phyloP scores from a whole-genome alignment of 2,888 invertebrate species.

The Liodrosophila aerea region DNA sequence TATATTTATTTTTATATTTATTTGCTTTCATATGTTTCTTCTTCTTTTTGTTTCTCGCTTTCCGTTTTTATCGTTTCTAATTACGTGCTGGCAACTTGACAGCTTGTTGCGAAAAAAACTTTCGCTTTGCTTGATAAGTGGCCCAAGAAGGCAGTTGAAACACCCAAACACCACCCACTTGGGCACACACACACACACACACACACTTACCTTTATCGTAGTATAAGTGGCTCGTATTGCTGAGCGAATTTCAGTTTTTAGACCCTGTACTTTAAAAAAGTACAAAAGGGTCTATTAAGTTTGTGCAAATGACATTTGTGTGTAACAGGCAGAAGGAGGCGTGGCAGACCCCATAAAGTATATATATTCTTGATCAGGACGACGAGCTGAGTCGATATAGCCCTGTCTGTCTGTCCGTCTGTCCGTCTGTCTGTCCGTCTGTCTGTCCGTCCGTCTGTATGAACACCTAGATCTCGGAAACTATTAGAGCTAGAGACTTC shows the following conservation, averaged over 20 bases:
- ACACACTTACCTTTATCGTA: not conserved
- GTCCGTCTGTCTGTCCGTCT: no score
- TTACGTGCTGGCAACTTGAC: conserved; percentile 39
- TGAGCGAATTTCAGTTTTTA: conserved; percentile 5
- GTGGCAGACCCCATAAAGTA: no score
- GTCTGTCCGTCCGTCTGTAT: no score
- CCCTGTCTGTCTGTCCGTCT: no score
- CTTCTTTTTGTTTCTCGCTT: not conserved
- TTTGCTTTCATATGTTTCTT: not conserved
- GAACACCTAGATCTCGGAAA: no score
- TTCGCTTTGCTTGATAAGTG: conserved; percentile 32
- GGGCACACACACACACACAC: not conserved
- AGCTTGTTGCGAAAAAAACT: conserved; percentile 32
- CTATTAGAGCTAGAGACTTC: no score
- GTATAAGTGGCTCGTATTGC: not conserved
- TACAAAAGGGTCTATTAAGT: no score
- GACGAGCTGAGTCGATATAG: no score
- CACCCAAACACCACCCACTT: conserved; percentile 21
- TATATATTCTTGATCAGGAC: no score
- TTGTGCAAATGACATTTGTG: no score
- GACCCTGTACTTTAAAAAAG: no score
- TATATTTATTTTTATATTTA: conserved; percentile 1
- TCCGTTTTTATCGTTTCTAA: conserved; percentile 43
- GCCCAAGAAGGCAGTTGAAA: conserved; percentile 14
- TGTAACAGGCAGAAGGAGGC: no score